Percentiles rank a stretch among this genome's conserved stretches.
Evolutionary conservation across 2,797 vertebrate species (phyloP).

Genomic region (Steatocranus sp.): DNA sequence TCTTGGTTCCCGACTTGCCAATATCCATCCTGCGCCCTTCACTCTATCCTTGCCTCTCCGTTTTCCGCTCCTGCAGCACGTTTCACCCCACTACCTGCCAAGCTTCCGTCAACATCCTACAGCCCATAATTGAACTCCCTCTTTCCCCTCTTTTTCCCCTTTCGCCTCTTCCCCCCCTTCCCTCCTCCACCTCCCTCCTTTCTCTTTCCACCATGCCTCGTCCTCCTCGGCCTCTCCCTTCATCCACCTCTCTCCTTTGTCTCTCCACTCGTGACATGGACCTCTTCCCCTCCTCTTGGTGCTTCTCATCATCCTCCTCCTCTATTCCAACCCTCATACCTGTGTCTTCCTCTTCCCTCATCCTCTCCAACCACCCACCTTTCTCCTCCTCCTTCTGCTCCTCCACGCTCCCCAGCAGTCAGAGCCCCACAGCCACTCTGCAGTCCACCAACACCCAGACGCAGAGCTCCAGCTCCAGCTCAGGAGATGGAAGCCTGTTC

Average conservation of each 20-base stretch:
- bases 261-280: background rate
- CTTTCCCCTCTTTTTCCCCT: background rate
- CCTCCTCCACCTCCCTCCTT: slow-evolving; percentile 15
- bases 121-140: slow-evolving; percentile 61
- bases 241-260: slow-evolving; percentile 25
- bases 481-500: slow-evolving; percentile 87
- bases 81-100: slow-evolving; percentile 19
- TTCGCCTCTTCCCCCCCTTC: background rate
- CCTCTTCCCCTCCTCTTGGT: background rate
- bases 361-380: background rate
- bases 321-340: slow-evolving; percentile 27
- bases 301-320: background rate
- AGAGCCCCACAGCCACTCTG: slow-evolving; percentile 93
- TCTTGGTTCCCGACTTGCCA: background rate
- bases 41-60: background rate
- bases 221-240: slow-evolving; percentile 13
- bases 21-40: slow-evolving; percentile 1
- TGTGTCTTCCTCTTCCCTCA: background rate
- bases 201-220: slow-evolving; percentile 26
- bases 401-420: slow-evolving; percentile 66
- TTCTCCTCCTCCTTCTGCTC: background rate
- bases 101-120: slow-evolving; percentile 27
- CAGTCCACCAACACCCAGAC: slow-evolving; percentile 97
- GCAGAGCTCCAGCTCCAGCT: slow-evolving; percentile 97
- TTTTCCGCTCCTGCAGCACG: slow-evolving; percentile 3